A percentile compares a stretch with the other conserved stretches of the same genome.
Evolutionary conservation across 2,797 vertebrate genomes (phyloP).

Genomic region (Tinamus major): DNA sequence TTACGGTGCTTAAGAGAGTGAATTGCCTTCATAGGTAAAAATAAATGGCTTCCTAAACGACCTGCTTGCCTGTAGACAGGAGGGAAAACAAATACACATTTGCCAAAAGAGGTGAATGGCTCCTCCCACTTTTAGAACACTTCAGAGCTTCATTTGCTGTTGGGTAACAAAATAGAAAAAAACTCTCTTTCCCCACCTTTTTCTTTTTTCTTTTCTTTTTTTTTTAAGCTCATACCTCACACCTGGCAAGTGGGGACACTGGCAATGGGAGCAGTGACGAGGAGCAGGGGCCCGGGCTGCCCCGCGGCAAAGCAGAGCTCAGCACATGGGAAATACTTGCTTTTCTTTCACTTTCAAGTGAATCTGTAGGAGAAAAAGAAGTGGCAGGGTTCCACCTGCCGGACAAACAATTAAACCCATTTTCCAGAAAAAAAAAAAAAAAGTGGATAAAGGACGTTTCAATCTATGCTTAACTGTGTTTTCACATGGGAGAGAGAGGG

Average conservation of each 20-base stretch:
- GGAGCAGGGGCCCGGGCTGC: background rate
- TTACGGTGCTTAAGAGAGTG: background rate
- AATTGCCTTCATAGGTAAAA: background rate
- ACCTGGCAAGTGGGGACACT: rapidly evolving
- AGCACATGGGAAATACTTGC: rapidly evolving
- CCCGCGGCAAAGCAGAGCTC: rapidly evolving
- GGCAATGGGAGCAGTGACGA: background rate
- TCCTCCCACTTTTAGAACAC: background rate
- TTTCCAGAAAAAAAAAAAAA: background rate
- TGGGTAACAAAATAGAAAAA: rapidly evolving
- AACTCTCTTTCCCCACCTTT: background rate
- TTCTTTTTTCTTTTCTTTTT: background rate
- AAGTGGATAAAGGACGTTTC: background rate
- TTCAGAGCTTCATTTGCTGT: background rate
- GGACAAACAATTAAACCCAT: background rate
- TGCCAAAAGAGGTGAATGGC: background rate
- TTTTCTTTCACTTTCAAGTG: rapidly evolving
- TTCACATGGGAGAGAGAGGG: background rate
- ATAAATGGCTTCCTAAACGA: background rate
- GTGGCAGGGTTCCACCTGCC: conserved; percentile 71
- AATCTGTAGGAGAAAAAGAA: background rate
- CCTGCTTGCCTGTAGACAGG: background rate
- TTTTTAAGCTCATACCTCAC: background rate
- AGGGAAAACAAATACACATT: background rate
- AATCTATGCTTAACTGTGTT: rapidly evolving